phyloP scores from a whole-genome alignment of 2,113 vertebrate genomes.

The Rhegmatorhina hoffmannsi region DNA sequence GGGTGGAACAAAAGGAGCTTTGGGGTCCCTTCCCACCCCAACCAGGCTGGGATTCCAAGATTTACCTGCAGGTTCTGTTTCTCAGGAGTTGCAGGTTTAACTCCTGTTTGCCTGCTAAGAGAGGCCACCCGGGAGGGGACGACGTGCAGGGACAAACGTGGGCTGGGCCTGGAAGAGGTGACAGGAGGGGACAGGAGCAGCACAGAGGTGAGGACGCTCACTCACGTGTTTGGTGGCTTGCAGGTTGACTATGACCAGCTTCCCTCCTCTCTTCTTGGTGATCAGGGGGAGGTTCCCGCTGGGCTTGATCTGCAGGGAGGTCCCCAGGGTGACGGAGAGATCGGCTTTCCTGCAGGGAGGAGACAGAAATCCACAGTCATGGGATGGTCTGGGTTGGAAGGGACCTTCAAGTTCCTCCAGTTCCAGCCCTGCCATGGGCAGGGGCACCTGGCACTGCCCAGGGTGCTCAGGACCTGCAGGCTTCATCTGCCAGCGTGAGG shows the following conservation, averaged over 20 bases:
- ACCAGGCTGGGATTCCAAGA: neutral
- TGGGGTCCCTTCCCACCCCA: neutral
- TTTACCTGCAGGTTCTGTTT: neutral
- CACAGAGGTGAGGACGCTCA: fast-evolving
- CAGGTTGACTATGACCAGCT: conserved; percentile 92
- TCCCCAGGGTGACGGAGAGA: conserved; percentile 91
- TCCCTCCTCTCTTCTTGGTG: conserved; percentile 94
- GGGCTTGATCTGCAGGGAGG: conserved; percentile 96
- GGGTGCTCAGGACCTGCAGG: conserved; percentile 83
- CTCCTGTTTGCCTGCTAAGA: neutral
- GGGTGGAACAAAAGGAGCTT: neutral
- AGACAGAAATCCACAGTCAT: neutral
- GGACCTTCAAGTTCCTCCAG: no score
- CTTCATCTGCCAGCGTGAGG: conserved; percentile 87
- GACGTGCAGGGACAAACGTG: neutral
- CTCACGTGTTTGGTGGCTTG: conserved; percentile 95
- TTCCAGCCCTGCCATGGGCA: neutral
- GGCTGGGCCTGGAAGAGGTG: neutral
- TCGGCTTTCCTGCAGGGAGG: conserved; percentile 83
- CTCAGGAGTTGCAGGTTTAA: neutral
- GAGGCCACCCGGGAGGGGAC: neutral
- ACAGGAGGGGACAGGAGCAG: neutral
- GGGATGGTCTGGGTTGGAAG: neutral
- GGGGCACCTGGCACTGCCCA: neutral
- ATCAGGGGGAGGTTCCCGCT: conserved; percentile 92